Base-by-base conservation (phyloP, 2,113 vertebrate species). In the Oryzias javanicus region DNA sequence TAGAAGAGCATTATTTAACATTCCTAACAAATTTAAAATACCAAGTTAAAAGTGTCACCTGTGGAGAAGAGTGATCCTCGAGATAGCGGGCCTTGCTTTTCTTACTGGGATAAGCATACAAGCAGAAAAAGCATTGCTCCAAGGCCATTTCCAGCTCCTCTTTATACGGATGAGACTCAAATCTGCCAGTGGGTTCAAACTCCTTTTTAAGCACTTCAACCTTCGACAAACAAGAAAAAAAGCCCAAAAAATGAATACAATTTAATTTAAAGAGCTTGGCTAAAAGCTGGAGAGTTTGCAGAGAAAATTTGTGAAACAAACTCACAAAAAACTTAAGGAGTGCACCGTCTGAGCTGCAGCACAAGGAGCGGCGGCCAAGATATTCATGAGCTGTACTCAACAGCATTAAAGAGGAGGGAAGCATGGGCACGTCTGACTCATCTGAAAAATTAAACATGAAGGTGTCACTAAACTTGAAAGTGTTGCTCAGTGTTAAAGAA, bases 11-110 rank as follows among this genome's bases (percentile, higher is more conserved):
- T 3, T 48, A 24, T 60, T 6, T 45, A 44, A 12, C 25, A 55
- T 10, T 22, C 52, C 24, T 18, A 29, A 65, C 25, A 55, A 51
- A 41, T 44, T 19, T 27, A n/a, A 52, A 27, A 17, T 29, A 24
- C 12, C 17, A 60, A 60, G 24, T 18, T 8, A 10, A 15, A 50
- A 40, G 40, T 20, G 17, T 51, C 47, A 98, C 97, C 95, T 97
- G 97, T 77, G 93, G 95, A 24, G 92, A 93, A 0, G 95, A 94
- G 83, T 99, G 97, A 35, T 99, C 97, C 79, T 99, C 97, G 45
- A 99, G 87, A 76, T 98, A 98, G 16, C 97, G 93, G 24, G 97
- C 93, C 85, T 98, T 98, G 90, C 95, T 98, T 87, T 99, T 99
- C 88, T 98, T 99, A 87, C 96, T 99, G 49, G 97, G 97, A 67